Percentiles rank a stretch among this genome's conserved stretches.
Evolutionary conservation across 2,888 invertebrate genomes (phyloP).

Genomic region (Physocephala rufipes): DNA sequence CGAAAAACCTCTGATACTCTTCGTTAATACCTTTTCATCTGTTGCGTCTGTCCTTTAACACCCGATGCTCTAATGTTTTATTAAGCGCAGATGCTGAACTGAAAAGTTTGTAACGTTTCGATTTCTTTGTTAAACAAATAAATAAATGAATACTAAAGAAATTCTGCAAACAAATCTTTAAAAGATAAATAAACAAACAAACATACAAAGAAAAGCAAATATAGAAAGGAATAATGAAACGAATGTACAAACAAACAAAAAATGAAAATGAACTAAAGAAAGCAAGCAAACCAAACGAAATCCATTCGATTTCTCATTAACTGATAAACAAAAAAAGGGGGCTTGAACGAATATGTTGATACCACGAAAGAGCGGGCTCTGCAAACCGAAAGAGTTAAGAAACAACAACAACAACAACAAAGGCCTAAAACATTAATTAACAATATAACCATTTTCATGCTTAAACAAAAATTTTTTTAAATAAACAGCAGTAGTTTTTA

Average conservation of each 20-base stretch:
- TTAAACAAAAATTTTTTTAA: constrained; percentile 28
- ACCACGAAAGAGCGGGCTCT: no score
- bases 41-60: no score
- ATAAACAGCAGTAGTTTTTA: constrained; percentile 37
- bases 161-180: neutral
- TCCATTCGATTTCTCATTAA: constrained; percentile 40
- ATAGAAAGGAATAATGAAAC: no score
- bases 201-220: constrained; percentile 7
- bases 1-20: no score
- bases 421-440: neutral
- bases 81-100: no score
- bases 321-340: constrained; percentile 40
- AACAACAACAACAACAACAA: neutral
- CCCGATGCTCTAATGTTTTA: no score
- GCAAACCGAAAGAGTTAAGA: no score
- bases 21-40: no score
- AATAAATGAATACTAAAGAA: neutral
- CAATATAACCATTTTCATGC: constrained; percentile 37
- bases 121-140: constrained; percentile 9
- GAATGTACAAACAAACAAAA: constrained; percentile 6
- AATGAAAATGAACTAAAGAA: constrained; percentile 10
- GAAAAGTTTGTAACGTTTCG: no score
- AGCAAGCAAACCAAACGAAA: constrained; percentile 10
- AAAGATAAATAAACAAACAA: neutral
- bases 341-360: neutral